Base-by-base conservation (phyloP, 2,113 vertebrate species). In the Sclerurus mexicanus region DNA sequence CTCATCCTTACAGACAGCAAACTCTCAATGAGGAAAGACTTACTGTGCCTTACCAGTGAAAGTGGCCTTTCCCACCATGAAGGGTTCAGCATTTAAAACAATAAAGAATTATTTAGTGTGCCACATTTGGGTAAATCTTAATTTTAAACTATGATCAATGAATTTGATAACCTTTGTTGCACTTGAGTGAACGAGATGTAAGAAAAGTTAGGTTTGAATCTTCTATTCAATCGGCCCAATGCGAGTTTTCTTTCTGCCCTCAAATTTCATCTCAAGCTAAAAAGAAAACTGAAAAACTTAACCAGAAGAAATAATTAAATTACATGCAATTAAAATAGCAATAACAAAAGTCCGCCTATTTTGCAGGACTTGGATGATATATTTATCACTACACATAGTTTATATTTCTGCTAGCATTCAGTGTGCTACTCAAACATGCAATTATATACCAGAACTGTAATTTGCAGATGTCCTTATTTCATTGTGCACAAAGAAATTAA, bases 401-500 rank as follows among this genome's bases (percentile, higher is more conserved):
- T 88, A 53, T 94, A 89, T 94, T 96, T 93, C 79, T 66, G 49
- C 42, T 76, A 20, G 4, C 81, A 95, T 94, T 91, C 81, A 85
- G 12, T 25, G 46, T 1, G 12, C 59, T 77, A 81, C 82, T 62
- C 79, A 66, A 96, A 96, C 89, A 95, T 93, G 82, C 68, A 96
- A 95, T 96, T 97, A 95, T 81, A 49, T n/a, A 59, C 42, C 64
- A 96, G 60, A 95, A 89, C 82, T 80, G 8, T 90, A 90, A 97
- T 96, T 96, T 94, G 69, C 95, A 96, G 83, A 92, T 95, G 87
- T 96, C 95, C 87, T 82, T 83, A 93, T 47, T 90, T 77, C 62
- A 76, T 12, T 76, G 24, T 90, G 66, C 85, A 97, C 88, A 93
- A 92, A 84, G 37, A 94, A 91, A 94, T 81, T 92, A 96, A 96